Conservation (phyloP, 2,888 invertebrate species). For the Acronicta aceris region DNA sequence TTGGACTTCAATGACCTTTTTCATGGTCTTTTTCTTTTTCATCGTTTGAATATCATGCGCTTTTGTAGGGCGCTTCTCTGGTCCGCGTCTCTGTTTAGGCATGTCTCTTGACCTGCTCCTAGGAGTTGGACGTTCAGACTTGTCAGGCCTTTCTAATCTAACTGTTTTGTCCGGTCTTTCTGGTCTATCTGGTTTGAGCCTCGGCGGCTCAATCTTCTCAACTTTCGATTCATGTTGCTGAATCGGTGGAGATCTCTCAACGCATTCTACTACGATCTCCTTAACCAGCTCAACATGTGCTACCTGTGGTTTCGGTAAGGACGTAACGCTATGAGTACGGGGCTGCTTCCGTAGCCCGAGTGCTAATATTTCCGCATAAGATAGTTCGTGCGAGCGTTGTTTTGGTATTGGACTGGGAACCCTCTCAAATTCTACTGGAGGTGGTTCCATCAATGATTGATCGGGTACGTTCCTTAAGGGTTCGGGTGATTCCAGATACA, state of each 20-base stretch:
- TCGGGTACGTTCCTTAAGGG: slow-evolving; percentile 21
- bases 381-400: slow-evolving; percentile 90
- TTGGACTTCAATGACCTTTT: slow-evolving; percentile 81
- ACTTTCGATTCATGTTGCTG: slow-evolving; percentile 63
- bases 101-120: slow-evolving; percentile 82
- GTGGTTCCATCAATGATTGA: slow-evolving; percentile 49
- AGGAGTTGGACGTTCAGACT: slow-evolving; percentile 66
- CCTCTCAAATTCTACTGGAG: slow-evolving; percentile 60
- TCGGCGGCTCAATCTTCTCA: slow-evolving; percentile 58
- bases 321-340: slow-evolving; percentile 66
- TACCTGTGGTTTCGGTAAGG: slow-evolving; percentile 78
- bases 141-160: slow-evolving; percentile 64
- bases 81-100: slow-evolving; percentile 77
- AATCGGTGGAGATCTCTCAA: slow-evolving; percentile 66
- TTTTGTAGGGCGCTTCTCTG: slow-evolving; percentile 79
- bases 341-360: slow-evolving; percentile 88
- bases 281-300: slow-evolving; percentile 80
- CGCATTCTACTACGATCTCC: slow-evolving; percentile 74
- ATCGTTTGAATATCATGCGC: slow-evolving; percentile 72
- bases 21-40: slow-evolving; percentile 80
- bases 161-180: slow-evolving; percentile 66
- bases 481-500: slow-evolving; percentile 31
- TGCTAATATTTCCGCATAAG: slow-evolving; percentile 92
- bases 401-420: slow-evolving; percentile 69
- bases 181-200: slow-evolving; percentile 58